Percentiles rank a stretch among this genome's conserved stretches.
Conservation (phyloP, 2,797 vertebrate genomes). For the Semotilus atromaculatus region DNA sequence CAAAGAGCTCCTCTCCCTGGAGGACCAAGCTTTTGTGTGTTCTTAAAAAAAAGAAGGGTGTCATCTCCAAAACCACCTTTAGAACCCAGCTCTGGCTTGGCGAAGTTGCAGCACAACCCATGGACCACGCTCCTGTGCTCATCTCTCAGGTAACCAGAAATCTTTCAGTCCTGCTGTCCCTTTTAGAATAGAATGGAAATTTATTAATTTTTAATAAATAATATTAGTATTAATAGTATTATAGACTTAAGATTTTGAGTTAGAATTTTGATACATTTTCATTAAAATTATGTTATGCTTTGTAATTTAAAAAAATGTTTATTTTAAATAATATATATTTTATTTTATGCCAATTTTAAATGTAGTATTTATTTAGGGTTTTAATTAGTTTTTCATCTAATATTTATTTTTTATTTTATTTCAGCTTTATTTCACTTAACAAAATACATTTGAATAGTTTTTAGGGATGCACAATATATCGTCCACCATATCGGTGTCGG, state of each 20-base stretch:
- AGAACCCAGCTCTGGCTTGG: constrained; percentile 71
- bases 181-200: neutral
- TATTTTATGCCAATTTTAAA: neutral
- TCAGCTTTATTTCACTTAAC: neutral
- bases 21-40: constrained; percentile 79
- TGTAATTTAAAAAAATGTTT: too few species aligned
- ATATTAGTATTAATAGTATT: too few species aligned
- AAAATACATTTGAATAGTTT: too few species aligned
- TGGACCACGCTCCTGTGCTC: constrained; percentile 82
- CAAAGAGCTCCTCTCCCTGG: constrained; percentile 73
- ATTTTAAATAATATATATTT: too few species aligned
- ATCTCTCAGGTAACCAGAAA: constrained; percentile 72
- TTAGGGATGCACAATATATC: too few species aligned
- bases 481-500: too few species aligned
- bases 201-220: neutral
- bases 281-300: too few species aligned
- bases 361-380: neutral
- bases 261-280: too few species aligned
- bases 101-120: constrained; percentile 74
- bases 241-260: too few species aligned
- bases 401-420: neutral
- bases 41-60: constrained; percentile 73
- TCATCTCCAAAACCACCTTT: constrained; percentile 65
- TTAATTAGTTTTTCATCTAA: neutral
- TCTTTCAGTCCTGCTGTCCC: neutral